Evolutionary conservation across 2,888 invertebrate species (phyloP).

Genomic region (Dasysyrphus tricinctus): DNA sequence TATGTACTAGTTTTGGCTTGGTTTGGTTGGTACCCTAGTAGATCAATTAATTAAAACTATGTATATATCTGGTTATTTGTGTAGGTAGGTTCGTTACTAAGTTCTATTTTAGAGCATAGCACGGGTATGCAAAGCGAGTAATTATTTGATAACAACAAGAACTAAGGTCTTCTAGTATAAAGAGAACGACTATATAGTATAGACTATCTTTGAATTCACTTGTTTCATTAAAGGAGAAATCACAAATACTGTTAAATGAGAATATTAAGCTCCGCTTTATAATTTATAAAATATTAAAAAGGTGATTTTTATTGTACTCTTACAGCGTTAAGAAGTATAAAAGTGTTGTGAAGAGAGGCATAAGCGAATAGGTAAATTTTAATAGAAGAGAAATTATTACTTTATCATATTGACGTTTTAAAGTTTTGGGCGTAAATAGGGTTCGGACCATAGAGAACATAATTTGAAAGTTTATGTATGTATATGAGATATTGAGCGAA

Average conservation of each 20-base stretch:
- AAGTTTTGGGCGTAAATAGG: no score
- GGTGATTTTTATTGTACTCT: neutral
- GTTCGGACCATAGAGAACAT: no score
- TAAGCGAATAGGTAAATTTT: no score
- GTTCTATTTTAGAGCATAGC: neutral
- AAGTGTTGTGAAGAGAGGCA: no score
- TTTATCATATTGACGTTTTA: no score
- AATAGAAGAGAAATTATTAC: no score
- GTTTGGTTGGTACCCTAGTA: neutral
- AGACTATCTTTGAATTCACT: neutral
- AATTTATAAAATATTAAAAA: neutral
- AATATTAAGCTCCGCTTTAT: neutral
- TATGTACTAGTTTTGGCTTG: neutral
- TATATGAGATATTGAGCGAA: no score
- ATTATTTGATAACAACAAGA: neutral
- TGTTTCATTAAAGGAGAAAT: neutral
- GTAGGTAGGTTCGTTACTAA: constrained; percentile 3
- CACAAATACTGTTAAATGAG: neutral
- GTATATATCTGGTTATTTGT: neutral
- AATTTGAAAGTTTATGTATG: no score
- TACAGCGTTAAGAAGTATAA: no score
- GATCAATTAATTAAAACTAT: constrained; percentile 1
- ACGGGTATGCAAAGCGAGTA: neutral
- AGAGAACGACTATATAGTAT: no score
- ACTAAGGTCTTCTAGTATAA: neutral